Evolutionary conservation across 2,113 vertebrate species (phyloP), one percentile per base, ranked within the genome.

Genomic region (Scopus umbretta): DNA sequence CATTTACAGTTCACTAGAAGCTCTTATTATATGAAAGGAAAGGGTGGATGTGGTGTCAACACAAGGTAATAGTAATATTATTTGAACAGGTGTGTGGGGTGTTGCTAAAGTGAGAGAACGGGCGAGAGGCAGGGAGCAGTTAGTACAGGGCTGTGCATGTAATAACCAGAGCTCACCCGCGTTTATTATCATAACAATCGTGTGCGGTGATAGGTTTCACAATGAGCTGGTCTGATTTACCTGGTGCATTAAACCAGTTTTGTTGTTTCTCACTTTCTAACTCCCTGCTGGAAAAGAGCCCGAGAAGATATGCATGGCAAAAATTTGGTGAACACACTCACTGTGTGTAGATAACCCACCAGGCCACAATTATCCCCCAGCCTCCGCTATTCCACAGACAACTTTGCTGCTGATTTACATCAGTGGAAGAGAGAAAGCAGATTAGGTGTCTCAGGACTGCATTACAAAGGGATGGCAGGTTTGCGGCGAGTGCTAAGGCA

Each of bases 81-180:
- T 98, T 98, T 98, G 97, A 98, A 98, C 98, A 99, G 98, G 98
- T 98, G 98, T 98, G 98, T 98, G 97, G 96, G 97, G 97, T 97
- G 96, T 98, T 98, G 95, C 97, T 97, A 96, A 97, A 97, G 97
- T 84, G 90, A 96, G 95, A 96, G 95, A 74, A 76, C 47, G 9
- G 92, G 90, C 4, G n/a, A 96, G 88, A 29, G 23, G 95, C 87
- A 90, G 97, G 95, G 96, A 98, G 97, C 96, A 97, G 94, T 95
- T 91, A 94, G 88, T 81, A 93, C 96, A 95, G 95, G 96, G 91
- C 96, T 88, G 91, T 96, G 91, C 92, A 81, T 84, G 75, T 80
- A 96, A 91, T 86, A 95, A 88, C 80, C 91, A 71, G 76, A 89
- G 80, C 74, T 94, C 84, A 23, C n/a, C 40, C 53, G 18, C 9